Percentiles rank a stretch among this genome's conserved stretches.
These are phyloP conservation scores for Bombyx mori DNA, from an alignment of 1,140 invertebrate genomes.

Conservation along the genomic window DNA sequence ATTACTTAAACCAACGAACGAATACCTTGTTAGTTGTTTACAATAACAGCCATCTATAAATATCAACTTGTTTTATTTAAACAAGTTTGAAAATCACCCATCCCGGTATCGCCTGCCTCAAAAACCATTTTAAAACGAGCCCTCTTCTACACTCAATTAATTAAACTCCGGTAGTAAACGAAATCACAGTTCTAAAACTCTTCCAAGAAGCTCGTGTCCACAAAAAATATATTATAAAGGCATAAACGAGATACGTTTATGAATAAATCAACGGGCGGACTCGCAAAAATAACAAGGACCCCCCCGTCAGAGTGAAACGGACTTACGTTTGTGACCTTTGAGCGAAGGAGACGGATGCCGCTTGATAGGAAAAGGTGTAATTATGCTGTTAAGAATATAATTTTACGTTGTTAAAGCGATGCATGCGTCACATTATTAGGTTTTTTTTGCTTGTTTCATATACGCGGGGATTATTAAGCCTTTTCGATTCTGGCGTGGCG, in stretches of 20 bases:
- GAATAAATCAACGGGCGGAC: conserved; percentile 28
- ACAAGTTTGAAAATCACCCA: no score
- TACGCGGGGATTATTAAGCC: conserved; percentile 20
- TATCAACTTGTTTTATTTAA: no score
- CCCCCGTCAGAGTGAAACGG: conserved; percentile 14
- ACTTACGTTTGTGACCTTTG: conserved; percentile 4
- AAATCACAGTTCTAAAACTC: conserved; percentile 25
- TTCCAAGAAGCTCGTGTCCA: conserved; percentile 20
- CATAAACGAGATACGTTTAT: conserved; percentile 22
- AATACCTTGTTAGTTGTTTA: no score
- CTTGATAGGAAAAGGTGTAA: conserved; percentile 27
- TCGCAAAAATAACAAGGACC: conserved; percentile 14
- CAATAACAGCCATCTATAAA: no score
- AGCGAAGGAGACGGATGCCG: conserved; percentile 18
- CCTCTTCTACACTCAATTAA: no score
- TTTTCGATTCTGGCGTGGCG: conserved; percentile 14
- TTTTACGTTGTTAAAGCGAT: conserved; percentile 32
- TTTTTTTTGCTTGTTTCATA: conserved; percentile 21
- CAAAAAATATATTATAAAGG: conserved; percentile 14
- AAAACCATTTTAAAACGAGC: no score
- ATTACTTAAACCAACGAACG: no score
- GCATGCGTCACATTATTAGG: conserved; percentile 29
- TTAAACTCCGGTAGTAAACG: conserved; percentile 21
- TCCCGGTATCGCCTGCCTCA: no score
- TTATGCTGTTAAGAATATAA: conserved; percentile 48